Percentiles rank a stretch among this genome's conserved stretches.
phyloP scores from a whole-genome alignment of 2,888 invertebrate genomes.

The Lathronympha strigana region DNA sequence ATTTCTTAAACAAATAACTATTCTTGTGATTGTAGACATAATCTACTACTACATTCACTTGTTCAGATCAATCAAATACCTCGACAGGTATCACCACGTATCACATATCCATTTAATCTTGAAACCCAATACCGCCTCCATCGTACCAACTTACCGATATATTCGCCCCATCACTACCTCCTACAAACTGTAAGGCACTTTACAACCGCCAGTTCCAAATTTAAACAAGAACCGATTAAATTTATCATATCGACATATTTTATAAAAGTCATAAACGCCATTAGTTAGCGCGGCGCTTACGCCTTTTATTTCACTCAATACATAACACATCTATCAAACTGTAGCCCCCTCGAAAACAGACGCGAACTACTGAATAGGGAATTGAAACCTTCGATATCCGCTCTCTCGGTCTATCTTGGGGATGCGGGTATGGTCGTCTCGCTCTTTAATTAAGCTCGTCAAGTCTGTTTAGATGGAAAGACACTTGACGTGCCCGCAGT shows the following conservation, averaged over 20 bases:
- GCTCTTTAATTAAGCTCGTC: constrained; percentile 62
- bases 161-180: constrained; percentile 1
- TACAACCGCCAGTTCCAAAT: constrained; percentile 12
- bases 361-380: constrained; percentile 41
- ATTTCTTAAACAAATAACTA: too few species aligned
- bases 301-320: background rate
- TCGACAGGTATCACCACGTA: constrained; percentile 4
- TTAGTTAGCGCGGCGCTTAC: background rate
- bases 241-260: constrained; percentile 13
- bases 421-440: constrained; percentile 45
- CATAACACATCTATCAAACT: constrained; percentile 38
- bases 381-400: constrained; percentile 32
- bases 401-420: constrained; percentile 44
- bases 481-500: constrained; percentile 68
- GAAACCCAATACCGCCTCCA: constrained; percentile 1
- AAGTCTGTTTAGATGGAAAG: constrained; percentile 67
- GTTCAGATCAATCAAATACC: background rate
- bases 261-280: background rate
- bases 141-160: constrained; percentile 13
- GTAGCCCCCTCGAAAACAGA: constrained; percentile 39
- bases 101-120: constrained; percentile 18
- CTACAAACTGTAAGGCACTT: background rate
- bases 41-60: too few species aligned
- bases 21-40: too few species aligned
- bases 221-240: constrained; percentile 27